Evolutionary conservation across 2,888 invertebrate genomes (phyloP), one percentile per base, ranked within the genome.

Genomic region (Ichneumoninae sp.): DNA sequence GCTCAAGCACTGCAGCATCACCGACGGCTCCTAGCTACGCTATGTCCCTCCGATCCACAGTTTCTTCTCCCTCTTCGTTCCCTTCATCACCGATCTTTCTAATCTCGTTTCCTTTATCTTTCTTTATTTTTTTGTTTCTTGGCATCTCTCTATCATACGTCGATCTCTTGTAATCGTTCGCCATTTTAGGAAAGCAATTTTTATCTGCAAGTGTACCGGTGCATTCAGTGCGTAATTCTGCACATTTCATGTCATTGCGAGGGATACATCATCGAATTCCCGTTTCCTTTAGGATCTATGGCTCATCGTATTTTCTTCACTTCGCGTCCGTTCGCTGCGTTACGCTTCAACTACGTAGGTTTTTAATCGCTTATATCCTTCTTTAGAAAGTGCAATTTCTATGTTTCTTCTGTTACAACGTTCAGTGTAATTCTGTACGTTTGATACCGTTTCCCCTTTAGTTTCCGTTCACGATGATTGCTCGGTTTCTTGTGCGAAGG

Each of bases 1-100:
- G 86, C 88, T 88, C 87, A 86, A 82, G 87, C 88, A 88, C 89
- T 88, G 86, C 80, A 69, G 62, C 62, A 70, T 78, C 69, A 36
- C 70, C 65, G 44, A 70, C 75, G 40, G 40, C 74, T 19, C 6
- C 69, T 19, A 40, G 30, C 36, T 71, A 40, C 44, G 47, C 86
- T 87, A 69, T 70, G 62, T 75, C 75, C 66, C 85, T 88, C 88
- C 87, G 86, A 87, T 86, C 81, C 75, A 66, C 75, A 84, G 84
- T 71, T 69, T 75, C 60, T 82, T 84, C 79, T 76, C 80, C 77
- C 74, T 70, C 66, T 77, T 62, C 66, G 36, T 68, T 22, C 22
- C 57, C 30, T 44, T 66, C 69, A 40, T 66, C 54, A 7, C n/a
- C 44, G 62, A 33, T 8, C 36, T 74, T 54, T 69, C 54, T 44